Conservation (phyloP, 2,113 vertebrate species). For the Irena cyanogastra region DNA sequence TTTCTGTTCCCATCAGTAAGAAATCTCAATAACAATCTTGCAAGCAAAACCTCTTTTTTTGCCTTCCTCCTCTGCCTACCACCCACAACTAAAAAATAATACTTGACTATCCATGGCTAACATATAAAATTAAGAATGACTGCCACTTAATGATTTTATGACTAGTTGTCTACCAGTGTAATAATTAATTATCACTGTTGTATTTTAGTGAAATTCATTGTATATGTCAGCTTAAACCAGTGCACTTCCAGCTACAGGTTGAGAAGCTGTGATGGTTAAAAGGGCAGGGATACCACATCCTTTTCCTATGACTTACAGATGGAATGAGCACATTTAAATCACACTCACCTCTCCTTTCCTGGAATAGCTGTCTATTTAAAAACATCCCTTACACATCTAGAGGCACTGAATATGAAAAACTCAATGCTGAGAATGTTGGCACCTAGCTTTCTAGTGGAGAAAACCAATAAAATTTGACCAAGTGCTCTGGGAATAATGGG, state of each 20-base stretch:
- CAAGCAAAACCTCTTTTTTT: neutral
- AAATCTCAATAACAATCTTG: neutral
- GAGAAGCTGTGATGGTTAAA: neutral
- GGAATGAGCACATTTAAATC: neutral
- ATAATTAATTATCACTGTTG: conserved; percentile 17
- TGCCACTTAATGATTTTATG: neutral
- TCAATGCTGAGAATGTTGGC: neutral
- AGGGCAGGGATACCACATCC: neutral
- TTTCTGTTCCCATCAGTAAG: neutral
- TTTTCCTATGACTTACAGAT: neutral
- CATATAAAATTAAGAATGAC: neutral
- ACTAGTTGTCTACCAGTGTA: neutral
- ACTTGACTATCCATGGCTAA: neutral
- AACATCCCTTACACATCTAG: neutral
- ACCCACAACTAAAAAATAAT: neutral
- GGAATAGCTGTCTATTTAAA: neutral
- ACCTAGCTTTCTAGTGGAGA: neutral
- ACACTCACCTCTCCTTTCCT: neutral
- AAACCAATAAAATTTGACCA: neutral
- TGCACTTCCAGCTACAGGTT: neutral
- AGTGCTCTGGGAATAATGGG: neutral
- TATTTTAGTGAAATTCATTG: conserved; percentile 13
- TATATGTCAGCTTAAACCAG: neutral
- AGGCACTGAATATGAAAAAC: neutral
- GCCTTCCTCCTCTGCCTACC: neutral